Evolutionary conservation across 2,797 vertebrate genomes (phyloP).

Genomic region (Sebastes flavidus): DNA sequence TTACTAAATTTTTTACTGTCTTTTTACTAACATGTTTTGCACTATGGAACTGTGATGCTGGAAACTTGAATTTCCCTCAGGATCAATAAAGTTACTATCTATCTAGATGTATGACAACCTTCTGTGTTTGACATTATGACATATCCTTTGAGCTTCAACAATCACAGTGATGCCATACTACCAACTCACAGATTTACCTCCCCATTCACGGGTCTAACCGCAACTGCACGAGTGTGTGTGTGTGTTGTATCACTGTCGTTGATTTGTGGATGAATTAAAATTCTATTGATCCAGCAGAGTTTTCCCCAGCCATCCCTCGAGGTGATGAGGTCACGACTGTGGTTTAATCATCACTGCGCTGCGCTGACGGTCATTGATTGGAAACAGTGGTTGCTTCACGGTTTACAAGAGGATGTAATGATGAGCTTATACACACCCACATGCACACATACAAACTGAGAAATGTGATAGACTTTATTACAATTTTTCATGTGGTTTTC

Average conservation of each 20-base stretch:
- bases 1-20: too few species aligned
- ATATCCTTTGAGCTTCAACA: neutral
- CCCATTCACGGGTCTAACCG: neutral
- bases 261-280: conserved; percentile 60
- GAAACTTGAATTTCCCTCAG: too few species aligned
- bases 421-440: neutral
- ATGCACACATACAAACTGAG: neutral
- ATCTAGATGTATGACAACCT: neutral
- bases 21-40: too few species aligned
- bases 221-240: neutral
- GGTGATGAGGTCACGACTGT: conserved; percentile 55
- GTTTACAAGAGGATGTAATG: neutral
- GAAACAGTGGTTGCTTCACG: conserved; percentile 32
- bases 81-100: too few species aligned
- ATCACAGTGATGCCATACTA: neutral
- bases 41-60: too few species aligned
- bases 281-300: conserved; percentile 51
- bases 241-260: neutral
- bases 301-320: conserved; percentile 34
- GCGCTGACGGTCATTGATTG: conserved; percentile 42
- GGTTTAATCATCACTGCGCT: conserved; percentile 50
- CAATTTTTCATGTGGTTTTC: neutral
- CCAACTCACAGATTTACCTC: conserved; percentile 26
- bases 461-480: neutral
- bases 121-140: neutral